Percentiles rank a stretch among this genome's conserved stretches.
These are phyloP conservation scores for Argya squamiceps DNA, from an alignment of 2,797 vertebrate genomes.

Conservation along the genomic window DNA sequence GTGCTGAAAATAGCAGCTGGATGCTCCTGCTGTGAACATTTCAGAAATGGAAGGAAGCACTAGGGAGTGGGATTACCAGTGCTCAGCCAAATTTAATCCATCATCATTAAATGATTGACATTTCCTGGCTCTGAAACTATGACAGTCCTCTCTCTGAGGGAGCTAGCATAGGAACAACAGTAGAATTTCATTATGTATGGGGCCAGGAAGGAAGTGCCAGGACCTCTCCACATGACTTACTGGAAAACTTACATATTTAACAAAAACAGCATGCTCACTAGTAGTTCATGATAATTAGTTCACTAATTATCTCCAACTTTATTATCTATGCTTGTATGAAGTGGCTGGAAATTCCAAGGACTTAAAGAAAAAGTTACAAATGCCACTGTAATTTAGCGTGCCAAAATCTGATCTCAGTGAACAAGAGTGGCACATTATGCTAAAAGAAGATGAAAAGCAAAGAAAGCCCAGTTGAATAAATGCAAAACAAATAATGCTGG, in stretches of 20 bases:
- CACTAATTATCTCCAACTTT: slow-evolving; percentile 4
- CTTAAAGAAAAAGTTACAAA: not conserved
- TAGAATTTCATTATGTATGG: not conserved
- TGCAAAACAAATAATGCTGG: slow-evolving; percentile 1
- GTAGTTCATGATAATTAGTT: not conserved
- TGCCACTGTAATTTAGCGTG: not conserved
- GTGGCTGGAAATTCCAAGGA: not conserved
- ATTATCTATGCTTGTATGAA: not conserved
- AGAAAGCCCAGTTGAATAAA: not conserved
- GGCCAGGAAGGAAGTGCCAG: not conserved
- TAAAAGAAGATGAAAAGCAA: not conserved
- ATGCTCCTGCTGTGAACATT: not conserved
- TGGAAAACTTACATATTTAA: not conserved
- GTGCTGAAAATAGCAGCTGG: not conserved
- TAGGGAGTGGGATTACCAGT: not conserved
- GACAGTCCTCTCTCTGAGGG: not conserved
- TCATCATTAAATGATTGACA: not conserved
- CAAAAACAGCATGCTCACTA: not conserved
- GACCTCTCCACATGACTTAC: not conserved
- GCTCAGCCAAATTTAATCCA: slow-evolving; percentile 2
- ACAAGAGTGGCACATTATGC: not conserved
- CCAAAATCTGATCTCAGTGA: slow-evolving; percentile 16
- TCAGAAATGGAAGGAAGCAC: not conserved
- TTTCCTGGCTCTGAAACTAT: not conserved
- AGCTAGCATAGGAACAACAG: not conserved